Base-by-base conservation (phyloP, 2,888 invertebrate genomes). In the Electrophaes corylata region DNA sequence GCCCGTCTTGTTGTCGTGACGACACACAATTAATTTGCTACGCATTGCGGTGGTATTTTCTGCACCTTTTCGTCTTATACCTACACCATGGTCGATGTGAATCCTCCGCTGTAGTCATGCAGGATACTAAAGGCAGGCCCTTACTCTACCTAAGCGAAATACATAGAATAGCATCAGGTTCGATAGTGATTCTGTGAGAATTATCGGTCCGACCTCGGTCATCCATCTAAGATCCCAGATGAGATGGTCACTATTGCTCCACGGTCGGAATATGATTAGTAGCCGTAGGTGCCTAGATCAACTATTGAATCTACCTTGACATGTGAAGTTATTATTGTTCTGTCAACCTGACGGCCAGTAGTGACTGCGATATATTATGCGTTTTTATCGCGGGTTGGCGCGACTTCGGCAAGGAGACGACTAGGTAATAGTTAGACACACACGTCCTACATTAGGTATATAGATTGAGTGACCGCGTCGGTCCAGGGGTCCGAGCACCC, bases 321-420 rank as follows among this genome's bases (percentile, higher is more conserved):
- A 71, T 57, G 73, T 67, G 69, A 67, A 76, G 77, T 78, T 81
- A 82, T 80, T 77, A 81, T 79, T 79, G 78, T 81, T 76, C 77
- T 73, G 74, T 61, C 64, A 66, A 70, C 67, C 50, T 55, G 37
- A 57, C 50, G 53, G 14, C 5, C 20, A 8, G 20, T 12, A 11
- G 63, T 64, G 62, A 64, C 49, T 54, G 57, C 54, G 61, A 60
- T 58, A 47, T 51, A 57, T 57, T 57, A 53, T 57, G 47, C 52
- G 65, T 70, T 67, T 48, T 57, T 59, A 69, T 70, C 67, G 51
- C 60, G 57, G 49, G 56, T 67, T 60, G 65, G 64, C 64, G 62
- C 63, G 64, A 54, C 64, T 63, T 58, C 53, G 62, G 61, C 56
- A 46, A 57, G 52, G 44, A 44, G 54, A 53, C 20, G 16, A 31